Evolutionary conservation across 92 coral and sea anemone genomes (phyloP), one percentile per base, ranked within the genome.

Genomic region (Virgularia gustaviana): DNA sequence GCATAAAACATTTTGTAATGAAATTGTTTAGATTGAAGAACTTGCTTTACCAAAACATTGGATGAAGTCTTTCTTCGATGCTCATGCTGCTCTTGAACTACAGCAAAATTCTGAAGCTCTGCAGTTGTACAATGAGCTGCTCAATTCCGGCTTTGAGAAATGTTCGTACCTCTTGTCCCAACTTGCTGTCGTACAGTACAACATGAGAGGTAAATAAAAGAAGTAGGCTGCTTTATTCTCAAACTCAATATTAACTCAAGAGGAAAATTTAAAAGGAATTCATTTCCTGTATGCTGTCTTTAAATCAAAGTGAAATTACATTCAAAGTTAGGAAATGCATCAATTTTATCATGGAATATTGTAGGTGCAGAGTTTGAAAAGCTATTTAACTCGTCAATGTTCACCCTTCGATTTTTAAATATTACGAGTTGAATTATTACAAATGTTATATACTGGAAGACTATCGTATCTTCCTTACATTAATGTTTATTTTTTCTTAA

Each of bases 41-140:
- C 81, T 92, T 32, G 68, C 72, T 2, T 75, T 92, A 34, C 98
- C 98, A 36, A 71, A 79, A 51, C 98, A 92, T 56, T 92, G 98
- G 98, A 92, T 92, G 86, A 57, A 75, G 9, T 85, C 84, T 80
- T 92, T 92, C 67, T 92, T 92, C 57, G 80, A 90, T 45, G 98
- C 88, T 1, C 90, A 89, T 29, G 89, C 79, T 7, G 98, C 98
- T 32, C 76, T 92, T 57, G 96, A 87, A 73, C 65, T 92, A 25
- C 96, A 92, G 77, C 79, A 72, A 64, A 85, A 76, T 73, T 88
- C 85, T 24, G 96, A 89, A 28, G 96, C 92, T 10, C 65, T 86
- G 34, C 90, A 87, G 66, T 63, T 79, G 63, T 84, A 89, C 64
- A 81, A 79, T 33, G 85, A 85, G 35, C 81, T 92, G 1, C 80